These are phyloP conservation scores for Rhopalosiphum nymphaeae DNA, from an alignment of 2,888 invertebrate genomes.

Conservation along the genomic window DNA sequence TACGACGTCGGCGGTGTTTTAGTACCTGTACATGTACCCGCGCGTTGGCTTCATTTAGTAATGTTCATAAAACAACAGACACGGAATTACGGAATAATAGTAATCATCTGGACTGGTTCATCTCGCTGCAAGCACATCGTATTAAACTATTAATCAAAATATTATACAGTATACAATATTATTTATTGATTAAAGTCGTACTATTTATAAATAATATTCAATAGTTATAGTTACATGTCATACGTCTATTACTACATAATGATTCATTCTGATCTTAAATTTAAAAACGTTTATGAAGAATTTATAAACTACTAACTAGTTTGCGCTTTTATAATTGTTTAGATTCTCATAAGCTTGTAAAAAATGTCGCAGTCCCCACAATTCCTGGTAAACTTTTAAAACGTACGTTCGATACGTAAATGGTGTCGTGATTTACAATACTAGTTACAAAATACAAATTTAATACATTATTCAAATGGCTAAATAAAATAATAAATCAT, in stretches of 20 bases:
- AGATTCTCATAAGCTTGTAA: not conserved
- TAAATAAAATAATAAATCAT: not conserved
- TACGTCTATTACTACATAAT: not conserved
- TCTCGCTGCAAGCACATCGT: not conserved
- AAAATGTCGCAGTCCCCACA: not conserved
- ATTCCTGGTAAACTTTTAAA: not conserved
- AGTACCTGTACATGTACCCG: not conserved
- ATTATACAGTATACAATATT: not conserved
- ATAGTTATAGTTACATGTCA: not conserved
- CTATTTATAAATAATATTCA: not conserved
- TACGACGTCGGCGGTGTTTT: not conserved
- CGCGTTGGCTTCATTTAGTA: not conserved
- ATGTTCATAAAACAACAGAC: not conserved
- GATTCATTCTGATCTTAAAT: not conserved
- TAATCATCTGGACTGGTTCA: not conserved
- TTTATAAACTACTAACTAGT: not conserved
- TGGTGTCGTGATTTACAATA: not conserved
- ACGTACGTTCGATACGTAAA: not conserved
- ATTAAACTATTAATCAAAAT: not conserved
- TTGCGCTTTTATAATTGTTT: not conserved
- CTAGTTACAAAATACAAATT: not conserved
- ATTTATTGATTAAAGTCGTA: not conserved
- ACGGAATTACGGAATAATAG: not conserved
- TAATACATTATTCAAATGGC: not conserved
- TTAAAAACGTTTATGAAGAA: not conserved